Conservation (phyloP, 1,140 invertebrate genomes). For the Caerostris extrusa region DNA sequence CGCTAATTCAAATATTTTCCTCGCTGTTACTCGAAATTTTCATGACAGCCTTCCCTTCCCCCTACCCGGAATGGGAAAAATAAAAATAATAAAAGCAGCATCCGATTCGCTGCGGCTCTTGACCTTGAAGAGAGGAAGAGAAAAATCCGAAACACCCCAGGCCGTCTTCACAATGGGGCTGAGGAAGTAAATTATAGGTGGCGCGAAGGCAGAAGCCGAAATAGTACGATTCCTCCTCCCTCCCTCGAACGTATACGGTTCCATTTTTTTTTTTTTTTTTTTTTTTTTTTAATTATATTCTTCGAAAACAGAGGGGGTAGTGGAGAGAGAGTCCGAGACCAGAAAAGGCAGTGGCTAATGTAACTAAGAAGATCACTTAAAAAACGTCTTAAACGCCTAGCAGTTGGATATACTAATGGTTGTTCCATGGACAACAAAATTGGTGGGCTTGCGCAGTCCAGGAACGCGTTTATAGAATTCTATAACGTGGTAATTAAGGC, state of each 20-base stretch:
- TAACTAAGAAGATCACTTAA: conserved; percentile 57
- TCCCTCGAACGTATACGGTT: neutral
- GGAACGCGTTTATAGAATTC: conserved; percentile 65
- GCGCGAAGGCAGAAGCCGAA: conserved; percentile 37
- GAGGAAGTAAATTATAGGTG: conserved; percentile 71
- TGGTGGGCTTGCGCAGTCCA: conserved; percentile 6
- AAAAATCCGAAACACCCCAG: conserved; percentile 52
- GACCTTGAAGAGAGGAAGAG: conserved; percentile 40
- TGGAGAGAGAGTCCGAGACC: no score
- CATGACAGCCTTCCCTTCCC: conserved; percentile 9
- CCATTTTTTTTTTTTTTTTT: neutral
- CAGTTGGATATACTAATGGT: conserved; percentile 52
- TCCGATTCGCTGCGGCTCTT: conserved; percentile 41
- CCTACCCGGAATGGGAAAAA: neutral
- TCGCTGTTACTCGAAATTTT: neutral
- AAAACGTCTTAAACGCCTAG: conserved; percentile 62
- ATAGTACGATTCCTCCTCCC: conserved; percentile 28
- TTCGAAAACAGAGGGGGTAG: neutral
- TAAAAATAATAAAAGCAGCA: conserved; percentile 24
- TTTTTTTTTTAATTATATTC: conserved; percentile 58
- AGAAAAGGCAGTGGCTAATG: conserved; percentile 62
- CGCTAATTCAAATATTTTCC: conserved; percentile 2
- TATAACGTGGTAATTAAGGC: conserved; percentile 10
- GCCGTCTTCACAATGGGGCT: conserved; percentile 19
- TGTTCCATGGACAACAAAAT: conserved; percentile 49